Base-by-base conservation (phyloP, 2,888 invertebrate genomes). In the Mythimna pallens region DNA sequence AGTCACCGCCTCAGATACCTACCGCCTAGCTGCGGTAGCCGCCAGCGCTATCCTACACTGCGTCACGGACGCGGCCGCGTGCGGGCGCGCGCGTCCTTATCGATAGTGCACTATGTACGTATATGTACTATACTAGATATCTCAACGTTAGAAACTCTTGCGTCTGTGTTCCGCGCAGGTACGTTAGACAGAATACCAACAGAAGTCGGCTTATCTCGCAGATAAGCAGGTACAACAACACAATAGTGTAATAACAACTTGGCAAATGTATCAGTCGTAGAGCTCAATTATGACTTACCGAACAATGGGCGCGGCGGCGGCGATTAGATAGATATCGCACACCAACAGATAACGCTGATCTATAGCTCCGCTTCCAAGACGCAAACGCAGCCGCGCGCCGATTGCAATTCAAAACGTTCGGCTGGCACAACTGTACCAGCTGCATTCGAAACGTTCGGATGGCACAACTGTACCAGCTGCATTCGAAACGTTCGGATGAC, bases 161-260 rank as follows among this genome's bases (percentile, higher is more conserved):
- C 14, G 47, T 17, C 17, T 17, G 17, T 47, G 50, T 8, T n/a
- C 54, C 12, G 54, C 5, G 22, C n/a, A 12, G 25, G 14, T n/a
- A 61, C 50, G 61, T 22, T 50, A 61, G 2, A n/a, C 30, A 17
- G n/a, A 34, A 40, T 34, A 52, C 52, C 63, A 54, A 66, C 40
- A 50, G 40, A 58, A 63, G 58, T n/a, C 54, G 58, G 57, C 62
- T 77, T 74, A 80, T 80, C 80, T 40, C 40, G 43, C 55, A 59
- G 63, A 64, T 67, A 80, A 55, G 22, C 20, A 76, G n/a, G 54
- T 66, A 40, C 25, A 54, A 64, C 40, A 50, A 58, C 14, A 68
- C 80, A 63, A 73, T 65, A 40, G 65, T 43, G 65, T 57, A 65
- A 72, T 73, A 65, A 80, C 34, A 52, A 50, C 63, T 64, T 34